Percentiles rank a stretch among this genome's conserved stretches.
phyloP scores from a whole-genome alignment of 2,888 invertebrate species.

The Caenorhabditis sp. region DNA sequence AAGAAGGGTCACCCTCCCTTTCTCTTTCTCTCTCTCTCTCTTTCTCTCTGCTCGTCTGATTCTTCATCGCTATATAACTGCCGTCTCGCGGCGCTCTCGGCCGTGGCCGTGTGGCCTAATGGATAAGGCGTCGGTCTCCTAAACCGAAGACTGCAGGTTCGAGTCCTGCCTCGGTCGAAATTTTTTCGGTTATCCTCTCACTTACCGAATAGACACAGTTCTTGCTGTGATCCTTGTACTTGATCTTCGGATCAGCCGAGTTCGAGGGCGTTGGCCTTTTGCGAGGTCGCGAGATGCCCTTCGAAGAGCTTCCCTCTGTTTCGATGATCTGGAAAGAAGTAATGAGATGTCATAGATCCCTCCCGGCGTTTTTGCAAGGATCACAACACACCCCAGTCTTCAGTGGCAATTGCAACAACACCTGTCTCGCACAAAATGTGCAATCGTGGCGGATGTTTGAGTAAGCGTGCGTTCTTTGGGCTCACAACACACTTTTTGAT shows the following conservation, averaged over 20 bases:
- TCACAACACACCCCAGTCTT: conserved; percentile 30
- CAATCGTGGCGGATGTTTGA: conserved; percentile 21
- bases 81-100: not conserved
- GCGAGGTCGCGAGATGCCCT: conserved; percentile 1
- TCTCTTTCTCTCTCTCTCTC: not conserved
- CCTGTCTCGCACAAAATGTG: conserved; percentile 26
- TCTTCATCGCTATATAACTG: not conserved
- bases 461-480: conserved; percentile 12
- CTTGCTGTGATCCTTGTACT: conserved; percentile 70
- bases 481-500: too few species aligned
- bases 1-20: too few species aligned
- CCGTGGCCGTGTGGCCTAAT: conserved; percentile 62
- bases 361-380: conserved; percentile 21
- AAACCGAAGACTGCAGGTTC: conserved; percentile 76
- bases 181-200: conserved; percentile 2
- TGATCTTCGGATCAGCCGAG: conserved; percentile 51
- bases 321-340: conserved; percentile 54
- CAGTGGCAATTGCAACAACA: conserved; percentile 15
- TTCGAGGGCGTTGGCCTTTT: conserved; percentile 54
- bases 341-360: not conserved
- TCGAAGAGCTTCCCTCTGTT: conserved; percentile 21
- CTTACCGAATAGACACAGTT: conserved; percentile 70
- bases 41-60: not conserved
- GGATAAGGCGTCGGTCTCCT: conserved; percentile 77
- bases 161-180: conserved; percentile 66